phyloP scores from a whole-genome alignment of 1,140 invertebrate species.

The Zaprionus africanus region DNA sequence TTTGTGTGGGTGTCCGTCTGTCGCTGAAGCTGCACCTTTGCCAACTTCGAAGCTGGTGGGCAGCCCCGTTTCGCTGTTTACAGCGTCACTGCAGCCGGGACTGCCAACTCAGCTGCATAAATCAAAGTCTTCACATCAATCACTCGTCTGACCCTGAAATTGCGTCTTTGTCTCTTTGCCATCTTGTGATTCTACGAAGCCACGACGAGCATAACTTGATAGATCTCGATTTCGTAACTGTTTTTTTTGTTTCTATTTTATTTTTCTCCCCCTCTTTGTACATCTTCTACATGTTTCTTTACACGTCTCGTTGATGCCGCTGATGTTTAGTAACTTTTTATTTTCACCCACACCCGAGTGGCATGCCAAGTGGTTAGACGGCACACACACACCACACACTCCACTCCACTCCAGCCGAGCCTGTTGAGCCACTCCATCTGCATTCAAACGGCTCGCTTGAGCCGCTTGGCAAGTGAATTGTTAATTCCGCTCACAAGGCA shows the following conservation, averaged over 20 bases:
- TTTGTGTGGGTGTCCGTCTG: constrained; percentile 41
- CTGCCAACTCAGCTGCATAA: constrained; percentile 48
- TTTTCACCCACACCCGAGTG: constrained; percentile 64
- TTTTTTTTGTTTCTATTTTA: constrained; percentile 32
- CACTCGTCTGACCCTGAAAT: constrained; percentile 45
- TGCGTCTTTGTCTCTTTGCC: constrained; percentile 28
- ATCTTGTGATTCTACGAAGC: constrained; percentile 36
- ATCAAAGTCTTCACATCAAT: constrained; percentile 44
- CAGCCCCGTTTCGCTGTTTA: neutral
- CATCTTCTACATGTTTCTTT: constrained; percentile 44
- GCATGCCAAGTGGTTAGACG: constrained; percentile 61
- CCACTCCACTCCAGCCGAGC: neutral
- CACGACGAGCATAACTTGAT: constrained; percentile 6
- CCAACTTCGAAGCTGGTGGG: constrained; percentile 20
- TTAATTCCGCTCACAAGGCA: constrained; percentile 45
- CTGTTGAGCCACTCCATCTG: constrained; percentile 31
- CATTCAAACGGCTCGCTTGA: constrained; percentile 57
- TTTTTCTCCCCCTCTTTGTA: neutral
- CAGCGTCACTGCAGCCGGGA: constrained; percentile 13
- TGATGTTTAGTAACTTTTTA: constrained; percentile 65
- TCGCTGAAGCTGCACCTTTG: constrained; percentile 43
- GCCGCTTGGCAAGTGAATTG: constrained; percentile 36
- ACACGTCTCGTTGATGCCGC: constrained; percentile 38
- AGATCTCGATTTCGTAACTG: constrained; percentile 78
- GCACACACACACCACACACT: neutral